phyloP scores from a whole-genome alignment of 2,888 invertebrate genomes.

The Pachymerium ferrugineum region DNA sequence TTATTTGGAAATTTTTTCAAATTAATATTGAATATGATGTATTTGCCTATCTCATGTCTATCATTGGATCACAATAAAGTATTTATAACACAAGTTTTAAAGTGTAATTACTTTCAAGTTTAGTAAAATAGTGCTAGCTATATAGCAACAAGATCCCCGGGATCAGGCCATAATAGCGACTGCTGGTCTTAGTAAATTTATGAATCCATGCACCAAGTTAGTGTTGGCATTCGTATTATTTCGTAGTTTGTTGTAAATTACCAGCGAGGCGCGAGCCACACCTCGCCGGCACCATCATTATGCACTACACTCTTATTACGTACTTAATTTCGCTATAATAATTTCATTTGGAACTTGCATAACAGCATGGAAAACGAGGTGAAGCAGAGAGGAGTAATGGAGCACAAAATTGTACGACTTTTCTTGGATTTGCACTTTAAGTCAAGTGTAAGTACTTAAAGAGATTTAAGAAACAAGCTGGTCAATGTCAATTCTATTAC shows the following conservation, averaged over 20 bases:
- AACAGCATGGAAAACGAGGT: conserved; percentile 20
- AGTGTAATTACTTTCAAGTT: not conserved
- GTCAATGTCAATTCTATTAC: too few relatives aligned
- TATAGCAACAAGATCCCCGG: not conserved
- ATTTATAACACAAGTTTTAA: conserved; percentile 30
- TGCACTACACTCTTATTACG: conserved; percentile 27
- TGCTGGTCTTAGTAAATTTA: conserved; percentile 15
- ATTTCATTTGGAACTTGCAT: conserved; percentile 29
- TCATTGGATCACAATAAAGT: conserved; percentile 35
- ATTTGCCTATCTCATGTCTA: conserved; percentile 32
- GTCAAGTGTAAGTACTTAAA: conserved; percentile 12
- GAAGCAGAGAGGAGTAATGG: conserved; percentile 10
- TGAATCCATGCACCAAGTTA: conserved; percentile 14
- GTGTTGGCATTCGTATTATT: conserved; percentile 17
- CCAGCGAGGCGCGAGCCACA: conserved; percentile 23
- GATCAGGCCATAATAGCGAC: not conserved
- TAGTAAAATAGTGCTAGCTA: not conserved
- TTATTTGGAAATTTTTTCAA: conserved; percentile 34
- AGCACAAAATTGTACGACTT: conserved; percentile 4
- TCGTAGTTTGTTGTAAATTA: conserved; percentile 27
- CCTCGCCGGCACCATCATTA: not conserved
- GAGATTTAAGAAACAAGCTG: not conserved
- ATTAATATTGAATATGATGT: conserved; percentile 34
- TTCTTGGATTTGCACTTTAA: conserved; percentile 17
- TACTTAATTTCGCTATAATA: conserved; percentile 30